phyloP scores from a whole-genome alignment of 2,113 vertebrate genomes.

The Petrocephalus microphthalmus region DNA sequence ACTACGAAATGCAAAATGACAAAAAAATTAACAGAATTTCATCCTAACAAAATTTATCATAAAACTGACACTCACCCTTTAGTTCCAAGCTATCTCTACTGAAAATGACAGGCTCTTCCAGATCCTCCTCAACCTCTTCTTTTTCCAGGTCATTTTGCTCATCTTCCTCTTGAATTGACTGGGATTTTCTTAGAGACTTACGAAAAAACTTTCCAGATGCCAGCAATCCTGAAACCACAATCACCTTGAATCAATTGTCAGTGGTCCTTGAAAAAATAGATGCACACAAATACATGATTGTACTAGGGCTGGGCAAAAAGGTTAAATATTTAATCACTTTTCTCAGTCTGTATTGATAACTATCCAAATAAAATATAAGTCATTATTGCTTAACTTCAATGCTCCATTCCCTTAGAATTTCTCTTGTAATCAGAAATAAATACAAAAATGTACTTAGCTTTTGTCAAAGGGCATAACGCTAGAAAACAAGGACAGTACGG shows the following conservation, averaged over 20 bases:
- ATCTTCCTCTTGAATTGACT: constrained; percentile 49
- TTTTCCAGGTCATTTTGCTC: constrained; percentile 40
- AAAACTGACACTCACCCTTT: constrained; percentile 62
- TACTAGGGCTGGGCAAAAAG: too few species aligned
- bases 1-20: neutral
- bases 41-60: neutral
- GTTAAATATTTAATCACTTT: too few species aligned
- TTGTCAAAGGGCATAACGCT: too few species aligned
- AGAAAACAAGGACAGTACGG: too few species aligned
- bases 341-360: too few species aligned
- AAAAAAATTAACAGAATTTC: too few species aligned
- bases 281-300: too few species aligned
- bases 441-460: too few species aligned
- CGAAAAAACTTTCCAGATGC: constrained; percentile 58
- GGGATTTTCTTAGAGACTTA: constrained; percentile 62
- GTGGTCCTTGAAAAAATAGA: neutral
- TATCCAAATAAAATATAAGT: too few species aligned
- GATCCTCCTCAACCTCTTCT: constrained; percentile 47
- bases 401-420: too few species aligned
- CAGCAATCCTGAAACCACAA: constrained; percentile 47
- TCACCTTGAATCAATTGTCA: neutral
- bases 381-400: too few species aligned
- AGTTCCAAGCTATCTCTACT: constrained; percentile 66
- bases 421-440: too few species aligned
- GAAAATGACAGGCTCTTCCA: constrained; percentile 42